Base-by-base conservation (phyloP, 2,797 vertebrate species). In the Cephalopachus bancanus region DNA sequence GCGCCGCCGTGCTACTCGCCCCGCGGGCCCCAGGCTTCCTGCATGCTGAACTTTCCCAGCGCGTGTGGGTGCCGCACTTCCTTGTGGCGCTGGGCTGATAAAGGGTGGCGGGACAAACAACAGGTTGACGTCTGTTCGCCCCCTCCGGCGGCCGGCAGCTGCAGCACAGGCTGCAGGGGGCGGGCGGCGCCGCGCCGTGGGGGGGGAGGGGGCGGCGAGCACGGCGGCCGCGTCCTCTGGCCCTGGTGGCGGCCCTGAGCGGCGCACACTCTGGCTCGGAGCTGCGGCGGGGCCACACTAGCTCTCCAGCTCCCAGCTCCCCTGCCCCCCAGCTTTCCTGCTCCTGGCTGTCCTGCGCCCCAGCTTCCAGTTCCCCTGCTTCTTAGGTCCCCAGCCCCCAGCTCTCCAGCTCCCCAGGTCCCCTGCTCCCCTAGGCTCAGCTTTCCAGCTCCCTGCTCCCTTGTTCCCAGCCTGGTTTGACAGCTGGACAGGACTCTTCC, bases 1-100 rank as follows among this genome's bases (percentile, higher is more conserved):
- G 1, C 30, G 95, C 79, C 15, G 80, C 95, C 20, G 92, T 28
- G 86, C 92, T 98, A 95, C 22, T 95, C 33, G 37, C 89, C 86
- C 24, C 76, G 96, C 97, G 84, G 81, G 76, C 89, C 89, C 51
- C 97, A 93, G 96, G 97, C 98, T 98, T 98, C 98, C 97, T 97
- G 97, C 97, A 79, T 88, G 97, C 97, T 62, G 84, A 97, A 97
- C 97, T 98, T 95, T 84, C 65, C 6, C 65, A 90, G 95, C 92
- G 94, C 80, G 55, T 69, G 92, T 64, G 9, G 76, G 60, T 79
- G 83, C 97, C 90, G 87, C 96, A 91, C 97, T 96, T 97, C 97
- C 97, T 97, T 55, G 96, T 91, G 93, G 60, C 53, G 79, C 92
- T 10, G 83, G 28, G 92, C 16, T 28, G 74, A 74, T 90, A 22